Conservation (phyloP, 2,113 vertebrate genomes). For the Chloropsis hardwickii region DNA sequence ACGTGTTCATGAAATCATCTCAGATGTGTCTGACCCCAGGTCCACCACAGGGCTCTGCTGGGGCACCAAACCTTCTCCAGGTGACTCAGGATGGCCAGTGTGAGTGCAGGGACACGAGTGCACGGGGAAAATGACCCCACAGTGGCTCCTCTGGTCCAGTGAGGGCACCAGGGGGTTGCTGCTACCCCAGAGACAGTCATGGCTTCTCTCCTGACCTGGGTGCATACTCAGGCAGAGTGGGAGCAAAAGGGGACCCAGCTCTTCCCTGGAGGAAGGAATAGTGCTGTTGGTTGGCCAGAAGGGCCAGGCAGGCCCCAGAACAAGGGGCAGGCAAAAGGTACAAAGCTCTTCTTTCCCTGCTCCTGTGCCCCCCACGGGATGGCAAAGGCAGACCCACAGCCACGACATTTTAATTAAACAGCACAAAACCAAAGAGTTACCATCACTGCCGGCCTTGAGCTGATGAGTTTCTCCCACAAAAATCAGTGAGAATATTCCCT, state of each 20-base stretch:
- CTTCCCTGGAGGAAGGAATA: background rate
- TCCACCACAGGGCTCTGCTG: background rate
- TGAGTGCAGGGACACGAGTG: background rate
- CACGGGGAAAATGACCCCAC: background rate
- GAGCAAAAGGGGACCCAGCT: background rate
- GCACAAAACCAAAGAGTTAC: background rate
- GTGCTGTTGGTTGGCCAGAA: background rate
- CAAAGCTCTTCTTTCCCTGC: background rate
- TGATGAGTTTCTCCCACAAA: background rate
- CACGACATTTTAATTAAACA: background rate
- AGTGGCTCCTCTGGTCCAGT: background rate
- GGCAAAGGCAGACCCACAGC: background rate
- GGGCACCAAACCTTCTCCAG: background rate
- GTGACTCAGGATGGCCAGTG: fast-evolving
- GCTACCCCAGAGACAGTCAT: background rate
- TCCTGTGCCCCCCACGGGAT: background rate
- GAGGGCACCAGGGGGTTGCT: background rate
- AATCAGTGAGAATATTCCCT: background rate
- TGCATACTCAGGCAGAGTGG: background rate
- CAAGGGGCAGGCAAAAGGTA: background rate
- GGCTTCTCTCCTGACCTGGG: background rate
- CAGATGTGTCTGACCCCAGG: background rate
- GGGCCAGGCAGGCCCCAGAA: background rate
- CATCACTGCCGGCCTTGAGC: background rate
- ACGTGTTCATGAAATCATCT: background rate